A percentile compares a stretch with the other conserved stretches of the same genome.
phyloP scores from a whole-genome alignment of 1,140 invertebrate genomes.

The Papilio aristodemus region DNA sequence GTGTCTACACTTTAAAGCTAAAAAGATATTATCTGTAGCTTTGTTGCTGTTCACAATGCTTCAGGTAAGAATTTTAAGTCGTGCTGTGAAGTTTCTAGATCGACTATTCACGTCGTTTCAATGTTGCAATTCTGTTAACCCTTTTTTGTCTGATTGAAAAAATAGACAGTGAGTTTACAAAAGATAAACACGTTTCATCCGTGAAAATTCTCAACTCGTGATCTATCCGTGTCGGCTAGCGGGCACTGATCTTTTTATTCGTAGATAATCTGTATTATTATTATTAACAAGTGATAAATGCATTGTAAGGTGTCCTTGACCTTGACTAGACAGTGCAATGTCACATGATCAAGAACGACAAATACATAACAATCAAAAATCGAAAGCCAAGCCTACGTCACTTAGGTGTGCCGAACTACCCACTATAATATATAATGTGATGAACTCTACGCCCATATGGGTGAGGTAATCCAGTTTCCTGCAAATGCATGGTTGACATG shows the following conservation, averaged over 20 bases:
- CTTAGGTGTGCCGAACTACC: constrained; percentile 63
- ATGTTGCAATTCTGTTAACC: constrained; percentile 40
- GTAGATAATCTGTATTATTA: constrained; percentile 41
- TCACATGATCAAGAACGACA: constrained; percentile 58
- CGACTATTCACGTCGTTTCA: constrained; percentile 44
- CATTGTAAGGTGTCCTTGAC: constrained; percentile 51
- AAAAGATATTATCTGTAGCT: constrained; percentile 47
- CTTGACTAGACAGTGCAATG: constrained; percentile 43
- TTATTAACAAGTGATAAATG: constrained; percentile 53
- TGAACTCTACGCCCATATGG: constrained; percentile 36
- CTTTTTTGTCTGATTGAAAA: constrained; percentile 33
- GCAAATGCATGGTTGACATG: constrained; percentile 6
- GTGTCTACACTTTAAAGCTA: constrained; percentile 40
- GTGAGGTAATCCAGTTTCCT: constrained; percentile 20
- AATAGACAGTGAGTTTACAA: constrained; percentile 26
- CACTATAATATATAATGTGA: constrained; percentile 42
- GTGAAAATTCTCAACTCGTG: constrained; percentile 26
- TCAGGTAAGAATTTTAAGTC: constrained; percentile 49
- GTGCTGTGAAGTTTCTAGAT: constrained; percentile 50
- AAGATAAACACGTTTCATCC: constrained; percentile 26
- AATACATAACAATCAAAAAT: constrained; percentile 62
- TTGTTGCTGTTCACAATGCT: constrained; percentile 48
- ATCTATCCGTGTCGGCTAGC: constrained; percentile 23
- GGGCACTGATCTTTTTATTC: constrained; percentile 24
- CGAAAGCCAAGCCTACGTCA: constrained; percentile 57